These are phyloP conservation scores for Haliaeetus leucogaster DNA, from an alignment of 2,113 vertebrate genomes.

Conservation along the genomic window DNA sequence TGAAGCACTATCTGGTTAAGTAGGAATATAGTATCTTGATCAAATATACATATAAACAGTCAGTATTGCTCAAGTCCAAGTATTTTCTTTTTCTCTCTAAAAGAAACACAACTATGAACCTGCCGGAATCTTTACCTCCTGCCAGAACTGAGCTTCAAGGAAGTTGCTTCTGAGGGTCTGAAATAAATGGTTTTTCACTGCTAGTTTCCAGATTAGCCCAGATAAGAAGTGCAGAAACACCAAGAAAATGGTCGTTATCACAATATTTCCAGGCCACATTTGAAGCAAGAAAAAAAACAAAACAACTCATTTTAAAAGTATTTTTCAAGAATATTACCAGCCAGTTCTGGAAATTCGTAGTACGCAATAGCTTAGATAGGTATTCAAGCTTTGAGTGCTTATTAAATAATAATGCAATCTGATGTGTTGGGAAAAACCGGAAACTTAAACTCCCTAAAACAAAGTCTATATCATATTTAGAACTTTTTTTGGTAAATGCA, in stretches of 20 bases:
- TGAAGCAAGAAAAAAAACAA: neutral
- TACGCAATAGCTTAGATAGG: neutral
- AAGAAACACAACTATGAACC: neutral
- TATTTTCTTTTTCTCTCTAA: neutral
- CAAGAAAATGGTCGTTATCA: neutral
- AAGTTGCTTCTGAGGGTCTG: neutral
- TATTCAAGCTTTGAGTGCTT: neutral
- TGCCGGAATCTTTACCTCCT: neutral
- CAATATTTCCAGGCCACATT: neutral
- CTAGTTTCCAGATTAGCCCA: neutral
- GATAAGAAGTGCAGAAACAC: neutral
- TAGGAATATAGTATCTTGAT: neutral
- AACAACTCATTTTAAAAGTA: neutral
- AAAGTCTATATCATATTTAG: neutral
- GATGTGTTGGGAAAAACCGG: neutral
- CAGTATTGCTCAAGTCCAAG: neutral
- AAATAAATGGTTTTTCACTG: neutral
- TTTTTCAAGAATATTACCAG: neutral
- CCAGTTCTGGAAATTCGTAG: neutral
- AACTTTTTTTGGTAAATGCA: neutral
- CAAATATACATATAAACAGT: neutral
- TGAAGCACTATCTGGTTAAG: neutral
- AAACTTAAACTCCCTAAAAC: neutral
- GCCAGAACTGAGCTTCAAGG: neutral
- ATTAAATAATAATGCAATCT: neutral